Base-by-base conservation (phyloP, 2,888 invertebrate species). In the Phyllotreta cruciferae region DNA sequence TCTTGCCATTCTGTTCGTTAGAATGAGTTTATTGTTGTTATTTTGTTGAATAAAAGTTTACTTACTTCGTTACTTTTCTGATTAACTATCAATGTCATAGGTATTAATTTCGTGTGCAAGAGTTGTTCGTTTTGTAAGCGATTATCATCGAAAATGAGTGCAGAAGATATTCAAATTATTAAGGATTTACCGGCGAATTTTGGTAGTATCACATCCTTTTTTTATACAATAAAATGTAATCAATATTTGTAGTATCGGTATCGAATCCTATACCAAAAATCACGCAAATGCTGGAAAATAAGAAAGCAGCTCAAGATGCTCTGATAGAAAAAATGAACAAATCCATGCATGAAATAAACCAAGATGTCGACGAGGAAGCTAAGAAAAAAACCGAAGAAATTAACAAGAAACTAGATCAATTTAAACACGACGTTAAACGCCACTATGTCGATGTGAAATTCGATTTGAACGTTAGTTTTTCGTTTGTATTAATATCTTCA, bases 351-450 rank as follows among this genome's bases (percentile, higher is more conserved):
- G 61, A 66, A 42, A 66, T 75, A 34, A 75, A 74, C 55, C 14
- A 57, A 8, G 69, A 74, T 52, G 64, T 73, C 5, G 74, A 75
- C 60, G 63, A 65, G 11, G 61, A 72, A 53, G 71, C 77, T 13
- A 63, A 69, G 58, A 14, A 62, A 14, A 56, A 66, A 64, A 66
- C 73, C 0, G 70, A 71, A 39, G 45, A 56, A 35, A 45, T 71
- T 1, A 70, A 70, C 35, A 34, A 54, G n/a, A 62, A 65, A 6
- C 56, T 71, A 35, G 10, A 53, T 2, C 55, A 64, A 10, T n/a
- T 67, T 8, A 66, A 64, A 57, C 49, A 62, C 6, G 61, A 67
- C 13, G 67, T 71, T 6, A 67, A 72, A n/a, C 37, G 56, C 3
- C 55, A 62, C 36, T 11, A 70, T 4, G 58, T 50, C 11, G 53